Conservation (phyloP, 2,797 vertebrate species). For the Spinibarbus caldwelli region DNA sequence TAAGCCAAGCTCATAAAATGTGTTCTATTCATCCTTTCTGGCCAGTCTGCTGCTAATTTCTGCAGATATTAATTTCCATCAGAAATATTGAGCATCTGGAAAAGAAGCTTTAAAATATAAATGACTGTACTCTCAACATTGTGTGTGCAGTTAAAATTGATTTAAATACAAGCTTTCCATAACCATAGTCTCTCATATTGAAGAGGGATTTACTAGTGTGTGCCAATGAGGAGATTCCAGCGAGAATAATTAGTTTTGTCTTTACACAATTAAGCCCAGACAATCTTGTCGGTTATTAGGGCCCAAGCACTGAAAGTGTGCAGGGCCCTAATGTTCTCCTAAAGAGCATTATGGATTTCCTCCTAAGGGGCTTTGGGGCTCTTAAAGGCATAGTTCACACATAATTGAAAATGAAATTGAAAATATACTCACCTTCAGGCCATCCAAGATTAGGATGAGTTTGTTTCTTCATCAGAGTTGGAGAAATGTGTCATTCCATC, state of each 20-base stretch:
- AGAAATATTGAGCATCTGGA: conserved; percentile 16
- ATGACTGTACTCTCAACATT: not conserved
- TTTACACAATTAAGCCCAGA: conserved; percentile 6
- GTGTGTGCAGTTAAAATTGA: conserved; percentile 32
- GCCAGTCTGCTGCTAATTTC: conserved; percentile 54
- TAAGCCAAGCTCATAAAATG: conserved; percentile 69
- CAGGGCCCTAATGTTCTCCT: not conserved
- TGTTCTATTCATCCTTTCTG: conserved; percentile 63
- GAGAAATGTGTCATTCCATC: not conserved
- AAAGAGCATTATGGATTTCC: not conserved
- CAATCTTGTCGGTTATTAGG: not conserved
- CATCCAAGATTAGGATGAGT: not conserved
- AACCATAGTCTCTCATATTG: not conserved
- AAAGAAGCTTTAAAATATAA: conserved; percentile 10
- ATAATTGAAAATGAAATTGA: not conserved
- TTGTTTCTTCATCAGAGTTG: not conserved
- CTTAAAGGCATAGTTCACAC: not conserved
- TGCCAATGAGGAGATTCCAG: not conserved
- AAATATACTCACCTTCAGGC: not conserved
- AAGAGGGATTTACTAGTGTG: not conserved
- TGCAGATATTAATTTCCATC: conserved; percentile 22
- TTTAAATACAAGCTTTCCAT: conserved; percentile 29
- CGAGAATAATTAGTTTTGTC: not conserved
- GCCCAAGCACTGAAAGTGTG: not conserved
- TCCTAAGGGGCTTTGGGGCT: not conserved